A percentile compares a stretch with the other conserved stretches of the same genome.
Conservation (phyloP, 1,140 invertebrate genomes). For the Vanessa tameamea region DNA sequence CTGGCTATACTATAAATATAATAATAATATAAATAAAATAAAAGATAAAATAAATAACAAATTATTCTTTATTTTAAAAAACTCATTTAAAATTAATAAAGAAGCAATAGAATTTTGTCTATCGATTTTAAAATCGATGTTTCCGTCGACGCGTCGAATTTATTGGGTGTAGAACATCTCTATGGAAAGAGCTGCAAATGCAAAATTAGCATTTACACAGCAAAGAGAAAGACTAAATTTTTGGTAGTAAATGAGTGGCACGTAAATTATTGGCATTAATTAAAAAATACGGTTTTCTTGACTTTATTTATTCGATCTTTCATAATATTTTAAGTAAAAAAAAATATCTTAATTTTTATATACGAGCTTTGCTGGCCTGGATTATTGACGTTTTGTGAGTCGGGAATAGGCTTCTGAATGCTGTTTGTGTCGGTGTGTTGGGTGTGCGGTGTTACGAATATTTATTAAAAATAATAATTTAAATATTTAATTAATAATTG, state of each 20-base stretch:
- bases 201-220: conserved; percentile 21
- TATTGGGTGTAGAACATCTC: not conserved
- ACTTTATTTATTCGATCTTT: not conserved
- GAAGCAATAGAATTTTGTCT: not conserved
- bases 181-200: conserved; percentile 16
- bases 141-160: not conserved
- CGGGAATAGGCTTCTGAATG: conserved; percentile 58
- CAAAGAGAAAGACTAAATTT: conserved; percentile 27
- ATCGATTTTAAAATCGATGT: conserved; percentile 13
- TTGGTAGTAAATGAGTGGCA: conserved; percentile 9
- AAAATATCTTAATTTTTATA: conserved; percentile 17
- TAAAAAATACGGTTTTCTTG: not conserved
- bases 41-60: not conserved
- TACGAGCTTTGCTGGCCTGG: conserved; percentile 46
- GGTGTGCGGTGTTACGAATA: conserved; percentile 53
- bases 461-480: conserved; percentile 29
- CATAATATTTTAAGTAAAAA: conserved; percentile 9
- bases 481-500: conserved; percentile 40
- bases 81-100: not conserved
- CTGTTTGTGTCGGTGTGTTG: conserved; percentile 62
- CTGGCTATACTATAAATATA: no score
- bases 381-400: conserved; percentile 70
- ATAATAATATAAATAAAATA: no score
- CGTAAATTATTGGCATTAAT: conserved; percentile 1
- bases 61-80: not conserved